Conservation (phyloP, 2,113 vertebrate genomes). For the Muntiacus muntjak region DNA sequence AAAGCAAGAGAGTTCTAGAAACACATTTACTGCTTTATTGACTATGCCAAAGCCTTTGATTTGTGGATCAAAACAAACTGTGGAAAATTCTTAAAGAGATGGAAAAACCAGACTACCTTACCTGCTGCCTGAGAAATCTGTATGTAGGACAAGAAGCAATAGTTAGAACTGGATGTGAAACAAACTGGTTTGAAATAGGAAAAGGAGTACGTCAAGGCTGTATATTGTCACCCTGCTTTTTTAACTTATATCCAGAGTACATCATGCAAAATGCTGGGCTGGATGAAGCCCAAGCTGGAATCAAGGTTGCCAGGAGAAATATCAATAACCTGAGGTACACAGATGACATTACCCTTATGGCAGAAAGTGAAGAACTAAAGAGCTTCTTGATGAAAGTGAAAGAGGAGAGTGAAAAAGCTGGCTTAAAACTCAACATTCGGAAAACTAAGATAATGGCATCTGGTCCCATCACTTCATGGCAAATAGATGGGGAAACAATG, state of each 20-base stretch:
- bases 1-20: not conserved
- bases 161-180: not conserved
- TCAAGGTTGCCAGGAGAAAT: not conserved
- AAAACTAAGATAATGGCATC: not conserved
- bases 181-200: not conserved
- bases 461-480: accelerated
- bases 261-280: not conserved
- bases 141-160: not conserved
- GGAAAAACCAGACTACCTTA: not conserved
- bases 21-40: not conserved
- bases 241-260: not conserved
- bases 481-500: not conserved
- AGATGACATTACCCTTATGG: not conserved
- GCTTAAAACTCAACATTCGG: not conserved
- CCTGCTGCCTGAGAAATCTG: not conserved
- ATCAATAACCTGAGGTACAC: not conserved
- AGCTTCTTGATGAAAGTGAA: not conserved
- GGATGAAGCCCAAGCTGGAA: not conserved
- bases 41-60: not conserved
- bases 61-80: not conserved
- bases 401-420: not conserved
- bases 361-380: not conserved
- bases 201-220: not conserved
- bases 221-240: not conserved
- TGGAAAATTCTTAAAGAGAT: not conserved